Percentiles rank a stretch among this genome's conserved stretches.
phyloP scores from a whole-genome alignment of 2,797 vertebrate species.

The Tapirus indicus region DNA sequence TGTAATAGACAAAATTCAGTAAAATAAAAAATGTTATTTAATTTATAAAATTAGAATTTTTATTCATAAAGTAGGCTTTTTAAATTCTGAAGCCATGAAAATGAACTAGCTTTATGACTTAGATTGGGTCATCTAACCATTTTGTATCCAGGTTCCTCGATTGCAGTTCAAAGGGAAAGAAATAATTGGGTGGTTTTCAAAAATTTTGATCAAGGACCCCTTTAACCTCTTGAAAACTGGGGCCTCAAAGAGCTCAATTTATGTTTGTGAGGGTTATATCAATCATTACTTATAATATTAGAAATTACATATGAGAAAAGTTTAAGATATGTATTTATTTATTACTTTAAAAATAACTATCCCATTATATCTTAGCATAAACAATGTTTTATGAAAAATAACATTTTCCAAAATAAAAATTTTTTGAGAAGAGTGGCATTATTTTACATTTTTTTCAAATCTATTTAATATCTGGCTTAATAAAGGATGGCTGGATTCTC shows the following conservation, averaged over 20 bases:
- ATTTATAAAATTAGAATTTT: constrained; percentile 17
- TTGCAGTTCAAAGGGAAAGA: background rate
- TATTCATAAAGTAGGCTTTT: background rate
- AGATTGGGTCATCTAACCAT: background rate
- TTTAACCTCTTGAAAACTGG: background rate
- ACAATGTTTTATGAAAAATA: constrained; percentile 6
- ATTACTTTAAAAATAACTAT: constrained; percentile 39
- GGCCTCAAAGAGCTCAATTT: background rate
- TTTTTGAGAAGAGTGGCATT: background rate
- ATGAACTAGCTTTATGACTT: background rate
- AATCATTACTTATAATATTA: background rate
- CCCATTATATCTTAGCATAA: background rate
- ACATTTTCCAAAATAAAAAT: background rate
- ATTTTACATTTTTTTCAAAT: background rate
- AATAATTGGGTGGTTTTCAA: background rate
- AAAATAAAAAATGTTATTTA: constrained; percentile 8
- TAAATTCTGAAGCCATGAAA: background rate
- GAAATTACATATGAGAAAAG: constrained; percentile 28
- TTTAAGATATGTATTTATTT: background rate
- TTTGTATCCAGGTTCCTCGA: background rate
- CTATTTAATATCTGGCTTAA: background rate
- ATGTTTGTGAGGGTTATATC: background rate
- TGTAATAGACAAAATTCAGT: background rate
- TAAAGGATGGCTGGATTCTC: background rate
- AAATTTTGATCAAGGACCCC: background rate